A percentile compares a stretch with the other conserved stretches of the same genome.
Evolutionary conservation across 2,797 vertebrate species (phyloP).

Genomic region (Botia kubotai): DNA sequence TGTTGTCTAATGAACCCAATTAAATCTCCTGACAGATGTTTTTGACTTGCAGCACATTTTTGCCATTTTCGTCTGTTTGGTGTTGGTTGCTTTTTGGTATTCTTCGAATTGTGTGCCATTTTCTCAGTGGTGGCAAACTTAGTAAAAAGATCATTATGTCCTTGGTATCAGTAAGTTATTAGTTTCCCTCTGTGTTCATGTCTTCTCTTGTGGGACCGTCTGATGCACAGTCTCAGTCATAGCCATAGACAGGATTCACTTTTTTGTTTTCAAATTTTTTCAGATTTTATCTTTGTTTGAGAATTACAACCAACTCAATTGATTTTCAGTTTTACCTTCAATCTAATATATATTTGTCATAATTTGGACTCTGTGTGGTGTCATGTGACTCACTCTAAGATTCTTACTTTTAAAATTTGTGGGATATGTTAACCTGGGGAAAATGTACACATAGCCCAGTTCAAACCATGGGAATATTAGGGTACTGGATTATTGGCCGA

Average conservation of each 20-base stretch:
- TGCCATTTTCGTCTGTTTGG: background rate
- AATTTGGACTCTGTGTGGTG: background rate
- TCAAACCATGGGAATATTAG: background rate
- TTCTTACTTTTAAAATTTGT: no score
- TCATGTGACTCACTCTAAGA: background rate
- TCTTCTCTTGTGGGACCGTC: slow-evolving; percentile 56
- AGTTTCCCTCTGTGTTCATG: slow-evolving; percentile 74
- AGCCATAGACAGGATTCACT: slow-evolving; percentile 29
- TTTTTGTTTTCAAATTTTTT: background rate
- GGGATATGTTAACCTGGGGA: no score
- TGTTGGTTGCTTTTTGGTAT: slow-evolving; percentile 18
- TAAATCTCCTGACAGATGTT: slow-evolving; percentile 96
- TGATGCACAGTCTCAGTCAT: slow-evolving; percentile 25
- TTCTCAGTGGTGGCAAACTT: slow-evolving; percentile 69
- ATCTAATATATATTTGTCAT: background rate
- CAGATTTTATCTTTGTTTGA: background rate
- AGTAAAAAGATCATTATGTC: slow-evolving; percentile 73
- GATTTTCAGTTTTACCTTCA: background rate
- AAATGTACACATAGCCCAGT: no score
- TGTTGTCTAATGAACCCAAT: slow-evolving; percentile 98
- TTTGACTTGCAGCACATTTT: slow-evolving; percentile 67
- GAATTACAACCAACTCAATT: background rate
- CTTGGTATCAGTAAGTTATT: slow-evolving; percentile 74
- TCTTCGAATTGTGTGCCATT: slow-evolving; percentile 63
- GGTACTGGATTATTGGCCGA: background rate